These are phyloP conservation scores for Penaeus japonicus DNA, from an alignment of 1,140 invertebrate species.

Conservation along the genomic window DNA sequence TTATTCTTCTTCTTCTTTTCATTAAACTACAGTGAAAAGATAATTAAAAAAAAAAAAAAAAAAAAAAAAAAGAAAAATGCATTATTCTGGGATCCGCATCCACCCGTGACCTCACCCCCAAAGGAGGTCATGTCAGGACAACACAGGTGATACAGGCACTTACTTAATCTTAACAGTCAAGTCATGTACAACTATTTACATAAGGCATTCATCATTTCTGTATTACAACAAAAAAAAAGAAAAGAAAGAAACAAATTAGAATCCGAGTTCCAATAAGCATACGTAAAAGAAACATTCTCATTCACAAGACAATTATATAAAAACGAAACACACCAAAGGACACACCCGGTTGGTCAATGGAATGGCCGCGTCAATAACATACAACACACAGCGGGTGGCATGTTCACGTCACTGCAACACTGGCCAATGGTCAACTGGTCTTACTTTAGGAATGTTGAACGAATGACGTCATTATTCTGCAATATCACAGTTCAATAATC, in stretches of 20 bases:
- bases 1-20: too few species aligned
- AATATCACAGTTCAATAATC: constrained; percentile 37
- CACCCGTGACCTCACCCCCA: constrained; percentile 22
- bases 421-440: constrained; percentile 35
- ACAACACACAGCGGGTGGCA: neutral
- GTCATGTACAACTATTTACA: constrained; percentile 43
- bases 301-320: constrained; percentile 6
- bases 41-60: too few species aligned
- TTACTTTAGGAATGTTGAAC: constrained; percentile 33
- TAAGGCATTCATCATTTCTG: constrained; percentile 33
- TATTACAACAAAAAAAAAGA: neutral
- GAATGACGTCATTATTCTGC: constrained; percentile 38
- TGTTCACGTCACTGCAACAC: constrained; percentile 30
- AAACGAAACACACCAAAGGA: constrained; percentile 13
- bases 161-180: constrained; percentile 11
- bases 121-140: constrained; percentile 28
- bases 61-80: too few species aligned
- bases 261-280: constrained; percentile 8
- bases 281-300: constrained; percentile 32
- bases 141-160: constrained; percentile 32
- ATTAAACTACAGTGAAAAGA: neutral
- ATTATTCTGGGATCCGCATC: neutral
- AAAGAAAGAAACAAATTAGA: constrained; percentile 22
- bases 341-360: constrained; percentile 34
- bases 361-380: constrained; percentile 31